phyloP scores from a whole-genome alignment of 1,140 invertebrate genomes.

The Myzus persicae region DNA sequence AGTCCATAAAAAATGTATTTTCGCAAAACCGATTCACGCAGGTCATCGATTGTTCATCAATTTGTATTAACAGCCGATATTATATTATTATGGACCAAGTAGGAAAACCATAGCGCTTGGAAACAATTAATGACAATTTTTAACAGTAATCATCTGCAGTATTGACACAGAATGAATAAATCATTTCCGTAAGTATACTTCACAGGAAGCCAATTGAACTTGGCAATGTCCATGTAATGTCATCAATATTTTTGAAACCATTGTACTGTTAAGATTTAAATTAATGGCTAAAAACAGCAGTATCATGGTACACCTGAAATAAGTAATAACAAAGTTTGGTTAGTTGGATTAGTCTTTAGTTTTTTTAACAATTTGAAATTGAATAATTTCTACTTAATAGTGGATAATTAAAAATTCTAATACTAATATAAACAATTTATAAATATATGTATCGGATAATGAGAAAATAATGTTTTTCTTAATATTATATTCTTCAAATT shows the following conservation, averaged over 20 bases:
- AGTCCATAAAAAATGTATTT: background rate
- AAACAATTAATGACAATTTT: background rate
- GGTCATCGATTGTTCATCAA: background rate
- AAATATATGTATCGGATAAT: background rate
- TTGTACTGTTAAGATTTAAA: background rate
- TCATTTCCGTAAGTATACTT: background rate
- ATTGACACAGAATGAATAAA: background rate
- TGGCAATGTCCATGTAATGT: background rate
- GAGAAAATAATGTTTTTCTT: background rate
- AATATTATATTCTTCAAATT: background rate
- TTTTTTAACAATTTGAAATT: background rate
- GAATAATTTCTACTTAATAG: background rate
- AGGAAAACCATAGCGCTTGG: background rate
- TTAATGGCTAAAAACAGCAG: background rate
- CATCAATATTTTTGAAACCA: background rate
- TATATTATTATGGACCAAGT: background rate
- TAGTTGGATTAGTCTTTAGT: background rate
- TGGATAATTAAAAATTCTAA: background rate
- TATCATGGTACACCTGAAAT: background rate
- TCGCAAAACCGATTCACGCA: background rate
- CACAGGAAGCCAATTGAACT: background rate
- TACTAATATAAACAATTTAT: background rate
- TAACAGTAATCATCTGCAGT: background rate
- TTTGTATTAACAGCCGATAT: background rate
- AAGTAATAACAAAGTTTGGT: background rate